Evolutionary conservation across 1,140 invertebrate genomes (phyloP).

Genomic region (Eufriesea mexicana): DNA sequence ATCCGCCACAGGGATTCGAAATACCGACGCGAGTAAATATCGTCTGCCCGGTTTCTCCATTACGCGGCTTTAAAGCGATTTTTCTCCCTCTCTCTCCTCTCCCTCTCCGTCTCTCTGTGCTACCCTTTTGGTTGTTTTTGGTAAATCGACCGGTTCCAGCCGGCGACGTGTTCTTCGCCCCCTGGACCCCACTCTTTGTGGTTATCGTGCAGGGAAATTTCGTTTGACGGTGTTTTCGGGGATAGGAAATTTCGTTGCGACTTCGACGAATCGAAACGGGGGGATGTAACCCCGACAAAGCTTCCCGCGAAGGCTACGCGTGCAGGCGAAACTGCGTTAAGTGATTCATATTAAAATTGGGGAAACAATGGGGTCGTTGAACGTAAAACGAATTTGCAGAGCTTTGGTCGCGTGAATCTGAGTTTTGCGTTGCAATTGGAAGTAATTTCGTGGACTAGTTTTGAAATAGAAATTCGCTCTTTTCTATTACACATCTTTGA

Average conservation of each 20-base stretch:
- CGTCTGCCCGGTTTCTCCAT: conserved; percentile 18
- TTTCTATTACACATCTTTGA: too few species aligned
- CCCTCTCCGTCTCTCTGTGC: too few species aligned
- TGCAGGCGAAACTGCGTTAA: neutral
- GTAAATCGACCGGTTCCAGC: conserved; percentile 25
- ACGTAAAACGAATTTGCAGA: neutral
- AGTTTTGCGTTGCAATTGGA: too few species aligned
- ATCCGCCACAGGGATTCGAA: neutral
- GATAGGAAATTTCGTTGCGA: conserved; percentile 12
- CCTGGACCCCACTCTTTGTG: conserved; percentile 3
- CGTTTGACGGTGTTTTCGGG: conserved; percentile 26
- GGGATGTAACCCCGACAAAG: neutral
- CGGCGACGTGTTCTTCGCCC: conserved; percentile 23
- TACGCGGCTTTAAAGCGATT: conserved; percentile 31
- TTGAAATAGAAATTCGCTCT: too few species aligned
- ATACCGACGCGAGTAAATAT: conserved; percentile 40
- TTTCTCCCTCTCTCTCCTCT: neutral
- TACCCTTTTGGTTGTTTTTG: neutral
- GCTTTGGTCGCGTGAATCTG: too few species aligned
- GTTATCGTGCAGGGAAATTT: conserved; percentile 27
- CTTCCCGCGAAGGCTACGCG: too few species aligned
- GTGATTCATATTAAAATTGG: neutral
- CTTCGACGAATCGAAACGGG: conserved; percentile 3
- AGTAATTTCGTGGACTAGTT: too few species aligned
- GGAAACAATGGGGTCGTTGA: too few species aligned